Evolutionary conservation across 1,140 invertebrate species (phyloP).

Genomic region (Probaryconus sp.): DNA sequence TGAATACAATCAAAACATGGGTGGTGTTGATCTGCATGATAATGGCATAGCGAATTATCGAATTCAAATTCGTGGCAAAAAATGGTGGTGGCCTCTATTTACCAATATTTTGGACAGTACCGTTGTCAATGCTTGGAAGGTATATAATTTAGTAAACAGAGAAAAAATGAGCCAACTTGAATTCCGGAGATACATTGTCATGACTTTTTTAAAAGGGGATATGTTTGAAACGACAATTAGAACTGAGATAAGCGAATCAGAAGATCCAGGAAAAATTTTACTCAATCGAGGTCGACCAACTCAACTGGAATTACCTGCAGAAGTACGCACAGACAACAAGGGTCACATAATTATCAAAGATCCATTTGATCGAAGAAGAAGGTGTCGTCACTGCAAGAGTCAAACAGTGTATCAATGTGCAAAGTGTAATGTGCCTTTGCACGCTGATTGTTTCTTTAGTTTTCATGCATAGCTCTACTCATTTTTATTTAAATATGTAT

Average conservation of each 20-base stretch:
- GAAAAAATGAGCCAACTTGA: not conserved
- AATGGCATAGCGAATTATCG: slow-evolving; percentile 11
- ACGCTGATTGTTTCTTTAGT: not conserved
- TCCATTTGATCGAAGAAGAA: slow-evolving; percentile 6
- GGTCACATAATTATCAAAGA: slow-evolving; percentile 1
- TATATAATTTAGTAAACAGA: not conserved
- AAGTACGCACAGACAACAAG: slow-evolving; percentile 3
- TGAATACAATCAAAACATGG: slow-evolving; percentile 2
- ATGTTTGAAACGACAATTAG: not conserved
- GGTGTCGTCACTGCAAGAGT: not conserved
- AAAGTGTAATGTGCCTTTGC: not conserved
- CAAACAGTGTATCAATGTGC: slow-evolving; percentile 2
- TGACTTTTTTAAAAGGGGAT: slow-evolving; percentile 10
- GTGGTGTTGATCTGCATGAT: slow-evolving; percentile 2
- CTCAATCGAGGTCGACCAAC: slow-evolving; percentile 1
- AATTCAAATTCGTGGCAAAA: slow-evolving; percentile 2
- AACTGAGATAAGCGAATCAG: not conserved
- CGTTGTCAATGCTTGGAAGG: slow-evolving; percentile 2
- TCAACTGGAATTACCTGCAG: not conserved
- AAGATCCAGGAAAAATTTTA: slow-evolving; percentile 3
- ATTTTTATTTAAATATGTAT: no score
- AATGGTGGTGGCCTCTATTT: slow-evolving; percentile 10
- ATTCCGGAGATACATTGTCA: slow-evolving; percentile 1
- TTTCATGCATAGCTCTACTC: not conserved
- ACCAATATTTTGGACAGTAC: slow-evolving; percentile 1